Base-by-base conservation (phyloP, 2,113 vertebrate species). In the Anser brachyrhynchus region DNA sequence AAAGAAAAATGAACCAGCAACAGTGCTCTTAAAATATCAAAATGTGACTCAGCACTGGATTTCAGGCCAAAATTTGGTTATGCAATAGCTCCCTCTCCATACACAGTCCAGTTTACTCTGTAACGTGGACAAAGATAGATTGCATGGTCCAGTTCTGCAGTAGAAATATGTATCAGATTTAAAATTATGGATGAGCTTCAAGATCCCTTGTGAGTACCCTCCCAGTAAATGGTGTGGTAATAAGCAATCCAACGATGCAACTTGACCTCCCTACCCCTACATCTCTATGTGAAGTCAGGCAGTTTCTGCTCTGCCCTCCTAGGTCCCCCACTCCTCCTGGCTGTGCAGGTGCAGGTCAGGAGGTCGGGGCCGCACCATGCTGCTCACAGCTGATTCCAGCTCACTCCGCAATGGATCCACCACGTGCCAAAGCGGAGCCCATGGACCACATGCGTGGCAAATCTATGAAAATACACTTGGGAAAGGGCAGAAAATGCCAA, bases 391-490 rank as follows among this genome's bases (percentile, higher is more conserved):
- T 33, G 25, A 19, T 72, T 64, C 46, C 64, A 41, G 28, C 15
- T 26, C 33, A 37, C 7, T 64, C 14, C 29, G 9, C 20, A 19
- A 23, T 0, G 3, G 29, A 17, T 35, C 46, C 41, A 58, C 29
- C 19, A n/a, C 0, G 0, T 43, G 43, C 16, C 70, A 64, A 59
- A 82, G 43, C 0, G 0, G 22, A 93, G 9, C 49, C 54, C 54
- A 71, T 23, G 23, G 51, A 52, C 10, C 18, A 33, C 1, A 0
- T 16, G 3, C 5, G 3, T 0, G 0, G 7, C 2, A 3, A 11
- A 18, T 71, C 51, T 54, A 22, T 44, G 13, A 89, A 64, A 77
- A 31, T 2, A 18, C 14, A 28, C 26, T 5, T 17, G 59, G 41
- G 61, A 74, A 39, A 79, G 16, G 28, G 57, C 22, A 86, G 43